Evolutionary conservation across 1,140 invertebrate species (phyloP), one percentile per base, ranked within the genome.

Genomic region (Drosophila cardini): DNA sequence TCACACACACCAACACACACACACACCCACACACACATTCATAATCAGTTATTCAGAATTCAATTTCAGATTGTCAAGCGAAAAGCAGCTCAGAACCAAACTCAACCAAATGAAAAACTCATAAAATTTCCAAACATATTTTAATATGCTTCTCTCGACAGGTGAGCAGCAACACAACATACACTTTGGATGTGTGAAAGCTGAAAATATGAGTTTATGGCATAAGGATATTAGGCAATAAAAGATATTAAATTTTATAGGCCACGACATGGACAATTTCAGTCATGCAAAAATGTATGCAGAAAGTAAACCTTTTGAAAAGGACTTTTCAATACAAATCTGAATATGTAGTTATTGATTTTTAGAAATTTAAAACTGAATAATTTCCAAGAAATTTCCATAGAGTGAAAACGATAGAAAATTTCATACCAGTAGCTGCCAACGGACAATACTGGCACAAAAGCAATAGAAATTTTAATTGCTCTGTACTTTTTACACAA

Each of bases 61-160:
- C 80, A 83, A 83, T 83, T 84, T 79, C 64, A 46, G 81, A 43
- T 57, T 68, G 50, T 62, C 34, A 56, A 34, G 30, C 69, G 45
- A 50, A 45, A 53, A 13, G 45, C 26, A 55, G 11, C 46, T 63
- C 48, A 15, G 42, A 18, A 48, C 38, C 50, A 68, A 48, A 52
- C 34, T 48, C 57, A 38, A 52, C 42, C 57, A 42, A 63, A 50
- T 67, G 30, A 68, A 72, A 83, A 76, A 46, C 72, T 79, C 80
- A 80, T 84, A 83, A 83, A 83, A 84, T 45, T 78, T 43, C 15
- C 15, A 52, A 58, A 62, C 63, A 84, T 84, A 72, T 83, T 76
- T 79, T 83, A 78, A 83, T 83, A 81, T 79, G 60, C 58, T 42
- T 52, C 32, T 63, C 18, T 34, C 36, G 15, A 42, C 43, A 61